Evolutionary conservation across 2,797 vertebrate species (phyloP).

Genomic region (Pterois miles): DNA sequence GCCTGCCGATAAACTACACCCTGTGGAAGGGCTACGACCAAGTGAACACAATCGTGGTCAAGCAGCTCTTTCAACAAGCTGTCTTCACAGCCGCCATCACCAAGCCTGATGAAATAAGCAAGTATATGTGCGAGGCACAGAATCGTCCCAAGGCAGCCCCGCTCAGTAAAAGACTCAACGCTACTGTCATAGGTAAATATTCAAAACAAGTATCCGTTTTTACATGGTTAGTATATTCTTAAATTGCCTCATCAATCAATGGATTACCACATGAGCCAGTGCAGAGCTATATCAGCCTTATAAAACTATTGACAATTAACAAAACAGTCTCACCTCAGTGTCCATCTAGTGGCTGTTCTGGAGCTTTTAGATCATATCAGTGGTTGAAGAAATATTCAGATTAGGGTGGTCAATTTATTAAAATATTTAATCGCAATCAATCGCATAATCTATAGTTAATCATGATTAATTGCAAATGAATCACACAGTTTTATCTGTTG

Average conservation of each 20-base stretch:
- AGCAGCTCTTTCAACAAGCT: conserved; percentile 9
- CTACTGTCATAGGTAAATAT: conserved; percentile 73
- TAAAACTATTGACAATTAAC: neutral
- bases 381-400: too few species aligned
- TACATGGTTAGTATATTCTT: neutral
- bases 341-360: neutral
- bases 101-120: conserved; percentile 23
- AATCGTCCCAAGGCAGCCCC: conserved; percentile 18
- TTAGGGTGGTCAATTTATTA: too few species aligned
- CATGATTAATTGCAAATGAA: too few species aligned
- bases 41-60: neutral
- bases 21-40: neutral
- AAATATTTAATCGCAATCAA: too few species aligned
- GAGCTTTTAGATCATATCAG: neutral
- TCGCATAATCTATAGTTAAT: too few species aligned
- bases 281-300: neutral
- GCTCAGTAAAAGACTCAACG: conserved; percentile 43
- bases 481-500: too few species aligned
- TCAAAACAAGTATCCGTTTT: neutral
- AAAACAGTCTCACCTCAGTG: neutral
- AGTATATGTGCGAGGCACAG: conserved; percentile 70
- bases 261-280: neutral
- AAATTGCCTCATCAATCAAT: neutral
- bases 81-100: conserved; percentile 54
- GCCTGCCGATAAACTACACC: conserved; percentile 79